These are phyloP conservation scores for Illadopsis cleaveri DNA, from an alignment of 2,113 vertebrate species.

Conservation along the genomic window DNA sequence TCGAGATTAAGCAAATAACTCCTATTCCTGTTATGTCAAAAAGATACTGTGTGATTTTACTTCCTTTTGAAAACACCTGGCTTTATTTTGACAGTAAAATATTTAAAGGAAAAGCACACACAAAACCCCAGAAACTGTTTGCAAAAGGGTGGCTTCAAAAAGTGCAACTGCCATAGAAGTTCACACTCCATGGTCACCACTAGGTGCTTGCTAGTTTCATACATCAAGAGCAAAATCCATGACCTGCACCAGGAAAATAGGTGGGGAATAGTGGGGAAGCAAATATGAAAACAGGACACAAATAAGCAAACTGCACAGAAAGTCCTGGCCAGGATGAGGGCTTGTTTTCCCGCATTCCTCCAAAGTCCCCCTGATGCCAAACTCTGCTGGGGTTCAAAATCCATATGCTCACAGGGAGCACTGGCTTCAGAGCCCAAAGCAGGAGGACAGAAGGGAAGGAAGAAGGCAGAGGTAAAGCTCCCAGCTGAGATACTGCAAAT, in stretches of 20 bases:
- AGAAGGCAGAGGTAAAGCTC: not conserved
- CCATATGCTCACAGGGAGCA: not conserved
- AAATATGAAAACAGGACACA: not conserved
- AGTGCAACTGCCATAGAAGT: accelerated
- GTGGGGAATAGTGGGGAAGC: not conserved
- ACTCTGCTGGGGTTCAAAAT: not conserved
- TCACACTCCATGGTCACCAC: not conserved
- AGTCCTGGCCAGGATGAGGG: not conserved
- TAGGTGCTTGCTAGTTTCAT: not conserved
- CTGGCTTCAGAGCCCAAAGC: not conserved
- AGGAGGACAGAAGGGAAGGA: not conserved
- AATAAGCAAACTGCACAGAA: not conserved
- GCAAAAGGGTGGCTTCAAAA: not conserved
- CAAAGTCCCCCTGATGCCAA: not conserved
- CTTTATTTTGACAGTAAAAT: not conserved
- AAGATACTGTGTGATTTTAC: not conserved
- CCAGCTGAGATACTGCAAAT: not conserved
- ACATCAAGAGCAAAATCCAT: not conserved
- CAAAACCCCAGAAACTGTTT: not conserved
- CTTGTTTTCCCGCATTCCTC: not conserved
- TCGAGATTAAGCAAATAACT: not conserved
- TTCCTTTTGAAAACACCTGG: not conserved
- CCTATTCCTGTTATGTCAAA: not conserved
- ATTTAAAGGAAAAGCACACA: not conserved
- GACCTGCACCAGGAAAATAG: not conserved